Conservation (phyloP, 2,113 vertebrate genomes). For the Catharus bicknelli region DNA sequence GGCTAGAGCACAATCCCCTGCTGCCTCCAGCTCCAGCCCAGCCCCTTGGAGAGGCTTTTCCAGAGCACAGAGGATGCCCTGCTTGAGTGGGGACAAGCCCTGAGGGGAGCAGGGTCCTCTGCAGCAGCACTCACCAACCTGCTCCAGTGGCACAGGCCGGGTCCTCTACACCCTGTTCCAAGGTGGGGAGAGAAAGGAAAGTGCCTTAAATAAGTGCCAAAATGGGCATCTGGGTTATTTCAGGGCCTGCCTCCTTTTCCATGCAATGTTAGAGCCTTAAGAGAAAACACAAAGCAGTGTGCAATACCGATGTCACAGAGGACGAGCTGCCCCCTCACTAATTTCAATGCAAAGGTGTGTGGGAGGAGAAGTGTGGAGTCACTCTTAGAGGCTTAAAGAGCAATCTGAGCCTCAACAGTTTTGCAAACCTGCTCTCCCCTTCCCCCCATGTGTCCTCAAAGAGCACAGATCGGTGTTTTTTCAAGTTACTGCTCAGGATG, state of each 20-base stretch:
- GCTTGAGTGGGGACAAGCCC: rapidly evolving
- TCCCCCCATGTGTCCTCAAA: not conserved
- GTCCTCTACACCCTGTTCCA: not conserved
- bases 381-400: not conserved
- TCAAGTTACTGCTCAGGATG: not conserved
- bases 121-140: not conserved
- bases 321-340: not conserved
- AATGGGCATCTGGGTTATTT: not conserved
- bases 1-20: not conserved
- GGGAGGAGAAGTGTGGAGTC: not conserved
- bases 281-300: rapidly evolving
- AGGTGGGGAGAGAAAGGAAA: not conserved
- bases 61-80: rapidly evolving
- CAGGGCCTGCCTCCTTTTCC: not conserved
- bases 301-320: not conserved
- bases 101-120: not conserved
- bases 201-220: not conserved
- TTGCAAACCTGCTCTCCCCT: not conserved
- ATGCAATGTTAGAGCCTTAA: not conserved
- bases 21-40: not conserved
- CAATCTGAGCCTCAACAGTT: not conserved
- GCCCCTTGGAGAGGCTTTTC: not conserved
- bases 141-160: not conserved
- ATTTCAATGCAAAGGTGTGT: not conserved
- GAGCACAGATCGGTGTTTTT: not conserved